Percentiles rank a stretch among this genome's conserved stretches.
These are phyloP conservation scores for Cephalopachus bancanus DNA, from an alignment of 2,797 vertebrate genomes.

Conservation along the genomic window DNA sequence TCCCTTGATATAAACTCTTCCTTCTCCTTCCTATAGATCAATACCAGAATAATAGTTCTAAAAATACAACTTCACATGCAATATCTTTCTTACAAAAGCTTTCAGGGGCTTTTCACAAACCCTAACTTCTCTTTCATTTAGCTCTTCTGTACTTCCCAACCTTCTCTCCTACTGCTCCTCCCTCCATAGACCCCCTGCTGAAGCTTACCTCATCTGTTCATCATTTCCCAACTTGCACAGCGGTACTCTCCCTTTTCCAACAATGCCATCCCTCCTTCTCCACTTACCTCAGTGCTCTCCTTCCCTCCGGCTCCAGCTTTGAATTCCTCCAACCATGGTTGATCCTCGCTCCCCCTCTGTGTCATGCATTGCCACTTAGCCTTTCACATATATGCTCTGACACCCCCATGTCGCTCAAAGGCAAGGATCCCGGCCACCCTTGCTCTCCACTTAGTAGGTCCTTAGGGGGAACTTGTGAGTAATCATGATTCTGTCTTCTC, in stretches of 20 bases:
- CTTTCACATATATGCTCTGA: background rate
- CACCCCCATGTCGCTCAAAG: background rate
- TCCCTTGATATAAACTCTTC: constrained; percentile 3
- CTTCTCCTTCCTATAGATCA: background rate
- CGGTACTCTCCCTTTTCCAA: background rate
- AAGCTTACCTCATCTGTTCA: background rate
- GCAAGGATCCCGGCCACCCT: background rate
- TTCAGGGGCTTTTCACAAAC: background rate
- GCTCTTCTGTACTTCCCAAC: background rate
- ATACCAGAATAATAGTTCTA: background rate
- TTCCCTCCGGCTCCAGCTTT: background rate
- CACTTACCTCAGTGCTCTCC: background rate
- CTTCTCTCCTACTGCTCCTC: background rate
- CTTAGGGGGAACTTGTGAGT: background rate
- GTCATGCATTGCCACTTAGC: too few species aligned
- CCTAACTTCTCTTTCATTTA: background rate
- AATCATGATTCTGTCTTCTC: background rate
- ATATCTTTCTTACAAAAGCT: background rate
- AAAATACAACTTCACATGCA: background rate
- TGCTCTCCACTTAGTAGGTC: background rate
- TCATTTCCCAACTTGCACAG: accelerated
- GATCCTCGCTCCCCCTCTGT: background rate
- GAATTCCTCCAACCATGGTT: background rate
- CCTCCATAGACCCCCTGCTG: background rate
- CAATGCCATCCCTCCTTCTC: background rate